Percentiles rank a stretch among this genome's conserved stretches.
These are phyloP conservation scores for Pseudomyrmex cubaensis DNA, from an alignment of 1,140 invertebrate genomes.

Conservation along the genomic window DNA sequence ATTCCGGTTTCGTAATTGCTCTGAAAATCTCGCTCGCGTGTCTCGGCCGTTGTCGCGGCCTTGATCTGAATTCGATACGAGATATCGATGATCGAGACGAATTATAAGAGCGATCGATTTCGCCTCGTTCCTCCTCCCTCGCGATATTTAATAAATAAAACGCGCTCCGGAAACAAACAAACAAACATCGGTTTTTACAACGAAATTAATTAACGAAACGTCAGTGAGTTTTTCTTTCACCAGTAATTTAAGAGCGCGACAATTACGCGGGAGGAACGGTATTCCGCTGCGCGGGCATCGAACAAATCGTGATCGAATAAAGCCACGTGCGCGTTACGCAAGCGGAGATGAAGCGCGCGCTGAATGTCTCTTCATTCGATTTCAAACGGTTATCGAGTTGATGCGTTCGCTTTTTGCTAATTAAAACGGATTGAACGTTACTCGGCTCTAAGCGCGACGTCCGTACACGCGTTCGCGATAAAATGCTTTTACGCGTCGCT, in stretches of 20 bases:
- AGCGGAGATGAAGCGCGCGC: neutral
- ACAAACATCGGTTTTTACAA: too few species aligned
- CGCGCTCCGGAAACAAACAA: neutral
- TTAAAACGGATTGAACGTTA: slow-evolving; percentile 18
- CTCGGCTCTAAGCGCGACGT: too few species aligned
- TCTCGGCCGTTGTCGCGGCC: slow-evolving; percentile 37
- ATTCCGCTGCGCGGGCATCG: too few species aligned
- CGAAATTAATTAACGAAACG: too few species aligned
- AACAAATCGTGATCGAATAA: too few species aligned
- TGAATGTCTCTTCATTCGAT: neutral
- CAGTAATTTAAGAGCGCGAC: too few species aligned
- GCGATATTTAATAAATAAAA: slow-evolving; percentile 18
- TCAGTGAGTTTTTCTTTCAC: too few species aligned
- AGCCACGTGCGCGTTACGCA: too few species aligned
- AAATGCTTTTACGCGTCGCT: too few species aligned
- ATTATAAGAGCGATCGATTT: slow-evolving; percentile 22
- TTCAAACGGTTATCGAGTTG: neutral
- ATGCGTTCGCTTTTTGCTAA: neutral
- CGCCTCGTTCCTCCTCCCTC: neutral
- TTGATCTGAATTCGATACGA: slow-evolving; percentile 61
- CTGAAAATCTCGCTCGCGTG: slow-evolving; percentile 39
- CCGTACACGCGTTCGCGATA: too few species aligned
- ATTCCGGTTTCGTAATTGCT: slow-evolving; percentile 42
- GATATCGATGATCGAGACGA: slow-evolving; percentile 26
- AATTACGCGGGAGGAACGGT: too few species aligned